These are phyloP conservation scores for Ivindomyrus marchei DNA, from an alignment of 2,113 vertebrate genomes.

Conservation along the genomic window DNA sequence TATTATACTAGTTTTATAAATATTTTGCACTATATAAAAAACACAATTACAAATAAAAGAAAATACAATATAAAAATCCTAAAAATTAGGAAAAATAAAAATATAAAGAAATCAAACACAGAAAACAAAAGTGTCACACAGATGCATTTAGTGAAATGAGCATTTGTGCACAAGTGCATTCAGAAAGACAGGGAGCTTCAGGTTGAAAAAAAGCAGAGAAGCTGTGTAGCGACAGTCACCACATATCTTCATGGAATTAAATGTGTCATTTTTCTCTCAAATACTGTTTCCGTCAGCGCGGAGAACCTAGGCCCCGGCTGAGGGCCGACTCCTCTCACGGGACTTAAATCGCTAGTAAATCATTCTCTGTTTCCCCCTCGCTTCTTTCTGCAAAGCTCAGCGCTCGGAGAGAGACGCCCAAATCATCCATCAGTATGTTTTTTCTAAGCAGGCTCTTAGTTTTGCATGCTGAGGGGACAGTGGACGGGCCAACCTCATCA, in stretches of 20 bases:
- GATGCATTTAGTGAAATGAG: not conserved
- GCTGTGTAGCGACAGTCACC: constrained; percentile 35
- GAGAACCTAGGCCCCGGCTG: constrained; percentile 55
- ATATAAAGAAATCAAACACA: not conserved
- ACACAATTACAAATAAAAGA: not conserved
- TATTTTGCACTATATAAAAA: not conserved
- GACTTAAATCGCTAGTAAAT: constrained; percentile 72
- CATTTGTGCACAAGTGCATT: not conserved
- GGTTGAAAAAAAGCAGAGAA: not conserved
- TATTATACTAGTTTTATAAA: not conserved
- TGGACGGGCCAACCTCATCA: constrained; percentile 39
- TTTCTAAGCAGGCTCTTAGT: not conserved
- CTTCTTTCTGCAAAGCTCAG: constrained; percentile 68
- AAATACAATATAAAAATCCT: not conserved
- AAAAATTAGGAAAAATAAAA: not conserved
- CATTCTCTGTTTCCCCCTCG: constrained; percentile 61
- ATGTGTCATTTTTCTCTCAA: constrained; percentile 61
- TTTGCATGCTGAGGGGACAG: not conserved
- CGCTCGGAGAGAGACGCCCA: constrained; percentile 64
- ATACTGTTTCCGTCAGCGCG: constrained; percentile 62
- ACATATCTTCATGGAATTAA: constrained; percentile 62
- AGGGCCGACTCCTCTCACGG: constrained; percentile 69
- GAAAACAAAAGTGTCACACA: not conserved
- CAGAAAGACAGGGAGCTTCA: not conserved
- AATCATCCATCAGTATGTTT: constrained; percentile 58